Evolutionary conservation across 2,113 vertebrate genomes (phyloP).

Genomic region (human (Homo sapiens)): GRCh38 chr7:79315501-79316000

Average conservation of each 20-base stretch:
- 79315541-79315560: background rate
- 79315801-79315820: background rate
- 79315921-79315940: too few relatives aligned
- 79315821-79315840: background rate
- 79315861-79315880: too few relatives aligned
- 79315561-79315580: background rate
- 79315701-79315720: background rate
- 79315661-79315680: background rate
- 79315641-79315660: background rate
- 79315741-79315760: background rate
- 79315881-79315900: background rate
- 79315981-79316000: slow-evolving; percentile 54
- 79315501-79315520: background rate
- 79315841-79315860: too few relatives aligned
- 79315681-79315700: background rate
- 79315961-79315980: background rate
- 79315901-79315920: background rate
- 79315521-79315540: background rate
- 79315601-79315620: background rate
- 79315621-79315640: background rate
- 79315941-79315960: background rate
- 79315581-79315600: background rate
- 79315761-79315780: background rate
- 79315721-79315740: background rate
- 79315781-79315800: background rate